Base-by-base conservation (phyloP, 2,888 invertebrate genomes). In the Erpobdella octoculata region DNA sequence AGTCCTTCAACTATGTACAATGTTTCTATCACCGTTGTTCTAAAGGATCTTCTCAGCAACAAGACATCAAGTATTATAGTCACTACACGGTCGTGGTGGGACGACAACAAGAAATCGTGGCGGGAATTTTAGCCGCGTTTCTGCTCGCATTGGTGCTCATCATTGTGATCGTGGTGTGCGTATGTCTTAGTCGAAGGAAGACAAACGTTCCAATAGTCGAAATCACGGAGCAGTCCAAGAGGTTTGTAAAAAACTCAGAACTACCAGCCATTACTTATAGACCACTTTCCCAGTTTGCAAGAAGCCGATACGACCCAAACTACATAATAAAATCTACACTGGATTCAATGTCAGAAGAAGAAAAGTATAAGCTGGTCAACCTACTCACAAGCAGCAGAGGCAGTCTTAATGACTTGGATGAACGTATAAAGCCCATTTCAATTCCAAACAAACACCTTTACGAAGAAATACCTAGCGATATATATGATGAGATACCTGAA, bases 301-400 rank as follows among this genome's bases (percentile, higher is more conserved):
- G 31, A 6, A 21, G 41, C 9, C n/a, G n/a, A n/a, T n/a, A n/a
- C n/a, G n/a, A n/a, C n/a, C n/a, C n/a, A n/a, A 33, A 36, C 61
- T 46, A 72, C 5, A 33, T 67, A 1, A 58, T 73, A 25, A 65
- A 71, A 31, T 58, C 66, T 2, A 73, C 73, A 5, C 59, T 73
- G 59, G 61, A 71, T 6, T 15, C 36, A 41, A 73, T 73, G 73
- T 61, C 73, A 5, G 70, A 73, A n/a, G 73, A 66, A 21, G 71
- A 73, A 38, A 65, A 67, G 36, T 48, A 38, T 53, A 64, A 64
- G 31, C 53, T 73, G 38, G 73, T 71, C 8, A 71, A 59, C 61
- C 61, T 73, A 15, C 35, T 73, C 6, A 71, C 73, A 3, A 73
- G 41, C 12, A 73, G 73, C 37, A 71, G 36, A 12, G 37, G 37